phyloP scores from a whole-genome alignment of 2,113 vertebrate genomes.

The Capra hircus region DNA sequence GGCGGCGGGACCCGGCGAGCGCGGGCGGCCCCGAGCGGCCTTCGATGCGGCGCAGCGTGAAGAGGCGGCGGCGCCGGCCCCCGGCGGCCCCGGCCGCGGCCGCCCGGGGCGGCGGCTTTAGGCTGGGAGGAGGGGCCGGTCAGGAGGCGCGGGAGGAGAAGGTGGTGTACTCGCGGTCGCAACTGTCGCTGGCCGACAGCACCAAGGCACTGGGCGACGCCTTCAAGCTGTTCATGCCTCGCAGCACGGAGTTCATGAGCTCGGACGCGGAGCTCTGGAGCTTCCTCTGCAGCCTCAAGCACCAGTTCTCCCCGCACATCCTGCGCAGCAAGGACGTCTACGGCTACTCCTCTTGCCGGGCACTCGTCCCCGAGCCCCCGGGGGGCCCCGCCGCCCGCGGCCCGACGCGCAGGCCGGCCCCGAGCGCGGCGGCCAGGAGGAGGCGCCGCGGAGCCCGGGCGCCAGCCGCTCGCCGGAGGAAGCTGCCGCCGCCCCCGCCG shows the following conservation, averaged over 20 bases:
- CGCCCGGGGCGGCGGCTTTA: conserved; percentile 12
- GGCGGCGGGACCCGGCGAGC: conserved; percentile 36
- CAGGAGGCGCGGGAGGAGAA: conserved; percentile 75
- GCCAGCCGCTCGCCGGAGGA: conserved; percentile 19
- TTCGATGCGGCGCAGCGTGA: conserved; percentile 63
- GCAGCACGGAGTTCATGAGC: conserved; percentile 86
- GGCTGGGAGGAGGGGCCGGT: conserved; percentile 25
- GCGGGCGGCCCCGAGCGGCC: conserved; percentile 41
- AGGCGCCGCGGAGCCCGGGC: conserved; percentile 62
- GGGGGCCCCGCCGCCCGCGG: background rate
- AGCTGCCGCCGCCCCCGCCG: background rate
- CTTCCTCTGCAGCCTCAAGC: conserved; percentile 86
- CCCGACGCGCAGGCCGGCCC: conserved; percentile 36
- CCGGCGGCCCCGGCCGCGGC: background rate
- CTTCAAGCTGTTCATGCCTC: conserved; percentile 84
- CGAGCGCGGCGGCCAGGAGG: conserved; percentile 59
- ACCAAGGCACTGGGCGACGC: conserved; percentile 83
- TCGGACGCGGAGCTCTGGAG: conserved; percentile 86
- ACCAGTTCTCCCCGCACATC: conserved; percentile 85
- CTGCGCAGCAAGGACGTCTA: conserved; percentile 87
- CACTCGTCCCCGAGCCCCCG: conserved; percentile 78
- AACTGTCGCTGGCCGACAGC: conserved; percentile 81
- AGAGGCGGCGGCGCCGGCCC: conserved; percentile 67
- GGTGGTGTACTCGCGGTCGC: conserved; percentile 85
- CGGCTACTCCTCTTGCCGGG: conserved; percentile 83